Percentiles rank a stretch among this genome's conserved stretches.
Conservation (phyloP, 2,113 vertebrate genomes). For the Desmodus rotundus region DNA sequence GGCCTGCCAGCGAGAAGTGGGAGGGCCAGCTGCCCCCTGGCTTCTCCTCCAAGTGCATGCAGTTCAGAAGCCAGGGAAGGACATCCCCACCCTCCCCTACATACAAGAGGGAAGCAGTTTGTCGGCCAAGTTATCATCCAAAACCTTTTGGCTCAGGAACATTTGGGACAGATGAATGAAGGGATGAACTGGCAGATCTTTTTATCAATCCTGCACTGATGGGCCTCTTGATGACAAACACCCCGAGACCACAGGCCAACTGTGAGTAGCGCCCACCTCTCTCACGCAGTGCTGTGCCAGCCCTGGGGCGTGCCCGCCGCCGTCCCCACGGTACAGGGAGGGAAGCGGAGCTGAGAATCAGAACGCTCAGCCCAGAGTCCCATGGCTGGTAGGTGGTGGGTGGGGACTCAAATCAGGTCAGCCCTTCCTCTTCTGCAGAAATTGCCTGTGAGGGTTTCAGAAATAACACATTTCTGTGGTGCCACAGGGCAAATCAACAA, state of each 20-base stretch:
- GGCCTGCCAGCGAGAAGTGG: neutral
- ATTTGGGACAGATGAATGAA: neutral
- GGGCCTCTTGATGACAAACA: neutral
- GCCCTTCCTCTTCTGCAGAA: neutral
- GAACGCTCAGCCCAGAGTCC: neutral
- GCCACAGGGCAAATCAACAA: neutral
- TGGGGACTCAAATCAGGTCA: neutral
- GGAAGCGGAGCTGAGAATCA: too few species aligned
- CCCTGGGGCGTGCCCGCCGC: neutral
- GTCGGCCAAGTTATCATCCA: neutral
- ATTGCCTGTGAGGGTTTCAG: neutral
- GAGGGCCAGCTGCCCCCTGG: neutral
- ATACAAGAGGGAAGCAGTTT: neutral
- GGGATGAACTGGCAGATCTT: neutral
- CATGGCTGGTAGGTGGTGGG: neutral
- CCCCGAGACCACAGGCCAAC: rapidly evolving
- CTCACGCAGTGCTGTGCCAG: rapidly evolving
- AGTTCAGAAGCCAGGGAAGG: neutral
- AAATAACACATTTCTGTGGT: neutral
- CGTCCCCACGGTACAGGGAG: rapidly evolving
- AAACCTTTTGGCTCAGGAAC: neutral
- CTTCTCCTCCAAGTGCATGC: neutral
- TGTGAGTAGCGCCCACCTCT: rapidly evolving
- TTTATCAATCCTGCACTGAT: neutral
- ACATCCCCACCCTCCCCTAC: neutral